These are phyloP conservation scores for Capitulum mitella DNA, from an alignment of 2,888 invertebrate species.

Conservation along the genomic window DNA sequence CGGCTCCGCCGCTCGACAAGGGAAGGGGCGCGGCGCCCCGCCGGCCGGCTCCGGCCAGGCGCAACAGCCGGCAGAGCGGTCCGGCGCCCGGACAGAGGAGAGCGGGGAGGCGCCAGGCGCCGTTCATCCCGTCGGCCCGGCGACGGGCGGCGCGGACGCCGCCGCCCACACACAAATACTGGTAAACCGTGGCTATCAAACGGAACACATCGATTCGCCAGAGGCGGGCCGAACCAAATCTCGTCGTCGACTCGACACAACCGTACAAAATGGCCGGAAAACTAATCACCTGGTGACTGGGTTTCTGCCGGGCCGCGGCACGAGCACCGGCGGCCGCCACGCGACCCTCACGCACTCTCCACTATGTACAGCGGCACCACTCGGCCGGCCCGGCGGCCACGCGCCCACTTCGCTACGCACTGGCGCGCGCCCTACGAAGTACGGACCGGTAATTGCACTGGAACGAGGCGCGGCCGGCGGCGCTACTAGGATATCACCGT, in stretches of 20 bases:
- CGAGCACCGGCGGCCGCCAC: neutral
- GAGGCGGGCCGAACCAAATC: neutral
- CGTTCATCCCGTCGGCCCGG: neutral
- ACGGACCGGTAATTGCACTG: neutral
- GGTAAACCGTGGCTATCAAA: neutral
- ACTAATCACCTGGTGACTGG: neutral
- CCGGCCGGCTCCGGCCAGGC: neutral
- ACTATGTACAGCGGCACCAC: neutral
- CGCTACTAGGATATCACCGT: constrained; percentile 53
- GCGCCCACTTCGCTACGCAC: neutral
- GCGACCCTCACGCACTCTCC: neutral
- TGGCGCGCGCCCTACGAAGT: neutral
- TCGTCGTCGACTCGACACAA: neutral
- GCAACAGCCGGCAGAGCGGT: no score
- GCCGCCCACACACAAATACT: neutral
- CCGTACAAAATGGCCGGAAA: constrained; percentile 3
- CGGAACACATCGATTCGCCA: neutral
- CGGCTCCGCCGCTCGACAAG: neutral
- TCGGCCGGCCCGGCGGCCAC: neutral
- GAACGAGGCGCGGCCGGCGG: neutral
- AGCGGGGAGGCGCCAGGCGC: no score
- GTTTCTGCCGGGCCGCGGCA: neutral
- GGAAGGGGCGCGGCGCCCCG: neutral
- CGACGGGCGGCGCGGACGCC: neutral
- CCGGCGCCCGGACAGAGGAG: no score